Conservation (phyloP, 2,113 vertebrate species). For the Dasypus novemcinctus region DNA sequence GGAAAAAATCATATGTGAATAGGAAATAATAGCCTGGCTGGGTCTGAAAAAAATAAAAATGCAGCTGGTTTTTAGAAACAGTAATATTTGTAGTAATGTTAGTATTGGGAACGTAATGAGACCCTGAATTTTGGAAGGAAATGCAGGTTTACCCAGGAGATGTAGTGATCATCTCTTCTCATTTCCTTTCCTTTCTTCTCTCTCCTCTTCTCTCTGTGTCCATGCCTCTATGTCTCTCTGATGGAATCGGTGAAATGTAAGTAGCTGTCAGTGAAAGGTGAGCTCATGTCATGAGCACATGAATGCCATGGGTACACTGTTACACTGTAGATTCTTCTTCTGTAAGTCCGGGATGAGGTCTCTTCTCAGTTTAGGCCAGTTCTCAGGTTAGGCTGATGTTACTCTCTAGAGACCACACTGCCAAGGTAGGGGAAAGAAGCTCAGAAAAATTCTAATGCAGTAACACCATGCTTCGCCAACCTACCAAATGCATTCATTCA, state of each 20-base stretch:
- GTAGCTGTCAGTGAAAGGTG: too few species aligned
- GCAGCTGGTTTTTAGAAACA: neutral
- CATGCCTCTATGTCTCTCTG: neutral
- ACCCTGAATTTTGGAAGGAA: neutral
- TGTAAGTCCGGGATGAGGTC: neutral
- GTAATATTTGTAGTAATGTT: neutral
- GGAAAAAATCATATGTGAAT: constrained; percentile 41
- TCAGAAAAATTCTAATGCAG: neutral
- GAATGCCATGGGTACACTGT: neutral
- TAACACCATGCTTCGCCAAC: neutral
- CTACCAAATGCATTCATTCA: constrained; percentile 37
- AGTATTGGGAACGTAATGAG: neutral
- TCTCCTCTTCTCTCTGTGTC: neutral
- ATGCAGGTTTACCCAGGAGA: neutral
- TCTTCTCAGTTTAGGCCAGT: too few species aligned
- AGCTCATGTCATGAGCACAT: too few species aligned
- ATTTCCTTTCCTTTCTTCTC: neutral
- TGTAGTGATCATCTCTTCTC: neutral
- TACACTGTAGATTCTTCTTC: neutral
- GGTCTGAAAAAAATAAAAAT: neutral
- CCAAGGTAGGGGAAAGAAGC: neutral
- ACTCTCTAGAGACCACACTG: neutral
- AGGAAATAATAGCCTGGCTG: neutral
- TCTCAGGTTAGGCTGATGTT: neutral
- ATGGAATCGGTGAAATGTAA: neutral